phyloP scores from a whole-genome alignment of 2,113 vertebrate species.

The Opisthocomus hoazin region DNA sequence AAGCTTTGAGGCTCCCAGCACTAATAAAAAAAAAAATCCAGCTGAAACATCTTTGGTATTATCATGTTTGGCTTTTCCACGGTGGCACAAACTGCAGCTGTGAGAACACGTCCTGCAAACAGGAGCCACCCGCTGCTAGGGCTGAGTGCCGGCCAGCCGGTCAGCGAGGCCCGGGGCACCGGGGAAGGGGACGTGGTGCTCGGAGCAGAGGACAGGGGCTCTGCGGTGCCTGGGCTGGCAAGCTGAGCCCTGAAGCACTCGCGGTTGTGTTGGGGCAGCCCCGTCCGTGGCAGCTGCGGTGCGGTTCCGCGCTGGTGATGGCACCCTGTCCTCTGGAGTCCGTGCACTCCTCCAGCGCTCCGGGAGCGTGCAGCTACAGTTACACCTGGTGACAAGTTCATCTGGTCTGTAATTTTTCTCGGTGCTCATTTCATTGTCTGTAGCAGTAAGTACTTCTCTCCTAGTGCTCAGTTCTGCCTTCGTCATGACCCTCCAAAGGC shows the following conservation, averaged over 20 bases:
- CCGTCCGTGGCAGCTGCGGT: no score
- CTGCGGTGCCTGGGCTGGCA: no score
- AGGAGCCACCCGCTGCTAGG: background rate
- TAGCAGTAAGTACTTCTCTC: background rate
- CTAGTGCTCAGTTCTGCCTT: background rate
- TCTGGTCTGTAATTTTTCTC: background rate
- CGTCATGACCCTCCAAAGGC: background rate
- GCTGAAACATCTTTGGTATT: background rate
- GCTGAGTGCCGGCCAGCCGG: no score
- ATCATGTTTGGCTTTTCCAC: background rate
- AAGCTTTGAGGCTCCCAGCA: background rate
- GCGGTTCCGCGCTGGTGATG: background rate
- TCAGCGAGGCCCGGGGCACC: rapidly evolving
- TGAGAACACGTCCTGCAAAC: background rate
- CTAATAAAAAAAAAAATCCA: no score
- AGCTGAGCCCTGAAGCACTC: no score
- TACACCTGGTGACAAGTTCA: background rate
- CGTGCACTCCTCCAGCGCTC: background rate
- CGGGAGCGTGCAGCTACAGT: background rate
- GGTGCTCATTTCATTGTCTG: background rate
- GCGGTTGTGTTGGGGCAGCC: no score
- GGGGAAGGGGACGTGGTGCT: background rate
- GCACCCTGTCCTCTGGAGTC: background rate
- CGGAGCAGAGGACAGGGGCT: background rate
- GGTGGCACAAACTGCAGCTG: background rate